Conservation (phyloP, 2,888 invertebrate genomes). For the Phyto melanocephala region DNA sequence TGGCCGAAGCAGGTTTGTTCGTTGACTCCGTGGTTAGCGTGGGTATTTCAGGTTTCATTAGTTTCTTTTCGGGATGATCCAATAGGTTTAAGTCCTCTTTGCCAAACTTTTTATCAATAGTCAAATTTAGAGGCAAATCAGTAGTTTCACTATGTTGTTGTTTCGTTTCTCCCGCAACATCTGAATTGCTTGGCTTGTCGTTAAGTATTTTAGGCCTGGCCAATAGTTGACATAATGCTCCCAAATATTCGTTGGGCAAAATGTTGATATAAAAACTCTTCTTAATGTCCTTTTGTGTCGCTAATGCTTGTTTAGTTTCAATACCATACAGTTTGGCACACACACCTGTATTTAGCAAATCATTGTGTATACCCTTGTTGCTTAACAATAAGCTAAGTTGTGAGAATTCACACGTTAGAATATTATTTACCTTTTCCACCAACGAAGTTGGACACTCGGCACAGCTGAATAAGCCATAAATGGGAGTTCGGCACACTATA, state of each 20-base stretch:
- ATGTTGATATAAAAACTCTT: slow-evolving; percentile 82
- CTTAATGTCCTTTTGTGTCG: slow-evolving; percentile 65
- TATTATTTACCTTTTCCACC: slow-evolving; percentile 85
- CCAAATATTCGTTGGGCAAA: slow-evolving; percentile 84
- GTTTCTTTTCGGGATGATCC: slow-evolving; percentile 63
- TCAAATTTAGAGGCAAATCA: slow-evolving; percentile 70
- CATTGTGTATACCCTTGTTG: slow-evolving; percentile 82
- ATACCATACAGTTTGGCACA: slow-evolving; percentile 82
- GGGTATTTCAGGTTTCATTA: slow-evolving; percentile 53
- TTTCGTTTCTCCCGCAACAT: neutral
- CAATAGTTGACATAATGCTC: slow-evolving; percentile 88
- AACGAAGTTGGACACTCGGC: slow-evolving; percentile 86
- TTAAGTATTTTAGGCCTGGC: slow-evolving; percentile 51
- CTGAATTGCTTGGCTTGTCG: slow-evolving; percentile 16
- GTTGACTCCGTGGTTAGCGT: slow-evolving; percentile 33
- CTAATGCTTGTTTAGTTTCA: slow-evolving; percentile 78
- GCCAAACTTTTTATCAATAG: slow-evolving; percentile 69
- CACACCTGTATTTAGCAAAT: slow-evolving; percentile 81
- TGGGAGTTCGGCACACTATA: slow-evolving; percentile 84
- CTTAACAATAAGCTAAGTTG: slow-evolving; percentile 82
- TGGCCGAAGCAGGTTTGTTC: slow-evolving; percentile 16
- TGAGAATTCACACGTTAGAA: slow-evolving; percentile 85
- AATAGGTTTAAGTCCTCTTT: slow-evolving; percentile 64
- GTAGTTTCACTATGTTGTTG: slow-evolving; percentile 52
- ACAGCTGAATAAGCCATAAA: slow-evolving; percentile 85